Conservation (phyloP, 2,113 vertebrate genomes). For the Rissa tridactyla region DNA sequence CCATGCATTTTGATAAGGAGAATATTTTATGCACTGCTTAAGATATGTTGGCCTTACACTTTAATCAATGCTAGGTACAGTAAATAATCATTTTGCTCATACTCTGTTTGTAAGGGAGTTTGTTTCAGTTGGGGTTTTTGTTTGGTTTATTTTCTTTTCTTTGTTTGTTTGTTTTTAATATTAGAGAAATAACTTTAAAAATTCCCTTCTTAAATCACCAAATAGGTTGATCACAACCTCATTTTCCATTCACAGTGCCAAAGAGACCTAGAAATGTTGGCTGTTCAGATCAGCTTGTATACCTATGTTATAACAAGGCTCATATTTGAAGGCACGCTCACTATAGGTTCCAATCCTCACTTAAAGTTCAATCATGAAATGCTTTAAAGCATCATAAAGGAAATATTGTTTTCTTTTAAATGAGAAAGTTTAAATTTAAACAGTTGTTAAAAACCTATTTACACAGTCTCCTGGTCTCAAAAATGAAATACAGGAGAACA, state of each 20-base stretch:
- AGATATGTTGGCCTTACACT: neutral
- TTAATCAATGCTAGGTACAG: neutral
- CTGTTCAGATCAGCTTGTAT: neutral
- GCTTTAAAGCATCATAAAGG: neutral
- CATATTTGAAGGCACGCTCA: neutral
- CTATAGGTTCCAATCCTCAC: neutral
- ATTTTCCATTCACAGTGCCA: neutral
- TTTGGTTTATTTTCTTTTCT: neutral
- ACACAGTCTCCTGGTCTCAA: neutral
- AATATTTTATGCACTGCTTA: neutral
- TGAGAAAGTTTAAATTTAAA: constrained; percentile 25
- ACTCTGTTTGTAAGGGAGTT: neutral
- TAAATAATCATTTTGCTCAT: neutral
- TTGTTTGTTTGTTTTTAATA: neutral
- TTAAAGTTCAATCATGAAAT: neutral
- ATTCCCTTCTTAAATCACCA: neutral
- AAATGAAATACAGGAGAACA: neutral
- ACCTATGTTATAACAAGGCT: neutral
- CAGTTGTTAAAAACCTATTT: constrained; percentile 25
- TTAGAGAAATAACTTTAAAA: neutral
- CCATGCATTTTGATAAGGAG: neutral
- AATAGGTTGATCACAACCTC: neutral
- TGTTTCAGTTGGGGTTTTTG: neutral
- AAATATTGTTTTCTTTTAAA: neutral
- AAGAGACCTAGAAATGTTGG: neutral